Evolutionary conservation across 2,113 vertebrate species (phyloP), one percentile per base, ranked within the genome.

Genomic region (Lamprotornis superbus): DNA sequence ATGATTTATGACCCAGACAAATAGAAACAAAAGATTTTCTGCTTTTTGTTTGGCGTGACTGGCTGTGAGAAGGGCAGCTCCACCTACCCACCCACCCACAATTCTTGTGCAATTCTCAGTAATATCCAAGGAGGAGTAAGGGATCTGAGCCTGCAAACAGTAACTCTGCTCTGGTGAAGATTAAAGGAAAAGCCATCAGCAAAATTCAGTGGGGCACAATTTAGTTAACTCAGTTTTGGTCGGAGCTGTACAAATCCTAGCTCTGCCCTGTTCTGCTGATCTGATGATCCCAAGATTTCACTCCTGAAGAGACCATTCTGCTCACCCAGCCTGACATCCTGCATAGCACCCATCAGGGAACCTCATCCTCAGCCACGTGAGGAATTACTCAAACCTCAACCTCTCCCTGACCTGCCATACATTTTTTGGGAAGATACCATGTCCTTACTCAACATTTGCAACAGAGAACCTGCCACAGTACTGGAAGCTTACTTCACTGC

Each of bases 1-100:
- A 27, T 71, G 86, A 95, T 83, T 93, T 91, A 93, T 57, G 59
- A 65, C n/a, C 61, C 20, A 87, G 65, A 70, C 60, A 95, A 84
- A 89, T 0, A 86, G 71, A 89, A 86, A 83, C 37, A 81, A 82
- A 88, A 86, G 63, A 67, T 83, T 93, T 77, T 88, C 67, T 87
- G 55, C 87, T 87, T 93, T 87, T 87, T 8, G 46, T 70, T 89
- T 44, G 52, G 52, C 1, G 0, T 27, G 52, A 78, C 44, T 83
- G 68, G 64, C 33, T 80, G 42, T 15, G 56, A 80, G 68, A 77
- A 94, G 47, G 47, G 70, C 76, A 70, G 71, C 44, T 92, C 85
- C 75, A 85, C 64, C 74, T 40, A 42, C 39, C 50, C 75, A 85
- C 46, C 44, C 89, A 63, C 47, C 65, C 75, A 14, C 71, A 14